Conservation (phyloP, 2,797 vertebrate genomes). For the Carcharodon carcharias region DNA sequence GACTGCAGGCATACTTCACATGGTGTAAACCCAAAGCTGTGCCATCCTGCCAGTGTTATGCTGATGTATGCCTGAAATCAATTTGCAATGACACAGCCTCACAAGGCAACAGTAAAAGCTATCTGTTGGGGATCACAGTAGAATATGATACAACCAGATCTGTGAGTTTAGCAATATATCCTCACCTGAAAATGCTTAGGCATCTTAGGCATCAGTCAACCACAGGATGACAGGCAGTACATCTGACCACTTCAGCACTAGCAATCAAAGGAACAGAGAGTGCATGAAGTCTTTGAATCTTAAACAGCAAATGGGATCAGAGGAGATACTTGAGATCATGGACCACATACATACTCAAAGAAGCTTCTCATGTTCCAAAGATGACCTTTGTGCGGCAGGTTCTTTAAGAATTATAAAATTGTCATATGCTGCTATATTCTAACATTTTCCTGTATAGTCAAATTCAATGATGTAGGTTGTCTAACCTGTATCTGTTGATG, state of each 20-base stretch:
- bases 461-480: not conserved
- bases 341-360: not conserved
- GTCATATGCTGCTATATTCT: not conserved
- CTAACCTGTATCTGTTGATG: not conserved
- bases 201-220: not conserved
- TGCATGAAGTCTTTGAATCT: not conserved
- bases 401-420: not conserved
- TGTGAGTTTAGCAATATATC: not conserved
- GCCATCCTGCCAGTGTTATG: not conserved
- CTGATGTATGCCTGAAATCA: not conserved
- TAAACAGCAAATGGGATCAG: not conserved
- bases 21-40: not conserved
- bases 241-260: not conserved
- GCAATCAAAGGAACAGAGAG: not conserved
- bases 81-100: not conserved
- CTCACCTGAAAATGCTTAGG: not conserved
- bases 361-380: not conserved
- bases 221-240: not conserved
- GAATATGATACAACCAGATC: not conserved
- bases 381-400: not conserved
- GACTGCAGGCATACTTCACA: not conserved
- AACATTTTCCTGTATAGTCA: not conserved
- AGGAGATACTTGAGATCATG: not conserved
- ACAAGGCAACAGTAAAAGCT: not conserved
- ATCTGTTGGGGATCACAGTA: not conserved